These are phyloP conservation scores for Smittia aterrima DNA, from an alignment of 2,888 invertebrate species.

Conservation along the genomic window DNA sequence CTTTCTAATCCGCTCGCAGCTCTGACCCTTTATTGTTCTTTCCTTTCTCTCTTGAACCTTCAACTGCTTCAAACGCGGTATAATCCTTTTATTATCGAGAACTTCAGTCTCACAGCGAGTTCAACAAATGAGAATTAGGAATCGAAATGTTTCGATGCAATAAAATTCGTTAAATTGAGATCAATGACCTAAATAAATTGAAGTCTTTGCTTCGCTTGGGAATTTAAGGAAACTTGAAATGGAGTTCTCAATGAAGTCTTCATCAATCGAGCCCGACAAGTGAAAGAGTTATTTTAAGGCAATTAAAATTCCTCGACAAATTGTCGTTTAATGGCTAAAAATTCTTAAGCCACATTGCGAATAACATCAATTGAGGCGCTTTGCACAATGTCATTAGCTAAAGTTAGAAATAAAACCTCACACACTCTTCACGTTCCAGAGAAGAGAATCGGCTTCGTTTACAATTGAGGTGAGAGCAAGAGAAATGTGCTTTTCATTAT, in stretches of 20 bases:
- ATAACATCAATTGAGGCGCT: neutral
- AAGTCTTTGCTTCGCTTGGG: neutral
- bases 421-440: conserved; percentile 9
- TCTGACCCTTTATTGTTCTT: neutral
- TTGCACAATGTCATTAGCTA: neutral
- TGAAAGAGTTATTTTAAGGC: neutral
- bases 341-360: neutral
- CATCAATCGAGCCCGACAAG: neutral
- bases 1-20: neutral
- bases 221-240: too few relatives aligned
- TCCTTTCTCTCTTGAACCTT: neutral
- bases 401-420: neutral
- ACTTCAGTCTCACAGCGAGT: neutral
- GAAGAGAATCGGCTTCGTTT: neutral
- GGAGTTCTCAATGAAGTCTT: neutral
- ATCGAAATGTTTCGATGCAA: neutral
- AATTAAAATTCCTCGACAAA: conserved; percentile 31
- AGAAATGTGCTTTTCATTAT: conserved; percentile 33
- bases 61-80: neutral
- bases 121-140: neutral
- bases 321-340: conserved; percentile 33
- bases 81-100: neutral
- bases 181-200: too few relatives aligned
- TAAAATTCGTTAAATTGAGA: too few relatives aligned
- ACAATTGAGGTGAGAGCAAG: neutral